Evolutionary conservation across 2,113 vertebrate species (phyloP), one percentile per base, ranked within the genome.

Genomic region (Silurus meridionalis): DNA sequence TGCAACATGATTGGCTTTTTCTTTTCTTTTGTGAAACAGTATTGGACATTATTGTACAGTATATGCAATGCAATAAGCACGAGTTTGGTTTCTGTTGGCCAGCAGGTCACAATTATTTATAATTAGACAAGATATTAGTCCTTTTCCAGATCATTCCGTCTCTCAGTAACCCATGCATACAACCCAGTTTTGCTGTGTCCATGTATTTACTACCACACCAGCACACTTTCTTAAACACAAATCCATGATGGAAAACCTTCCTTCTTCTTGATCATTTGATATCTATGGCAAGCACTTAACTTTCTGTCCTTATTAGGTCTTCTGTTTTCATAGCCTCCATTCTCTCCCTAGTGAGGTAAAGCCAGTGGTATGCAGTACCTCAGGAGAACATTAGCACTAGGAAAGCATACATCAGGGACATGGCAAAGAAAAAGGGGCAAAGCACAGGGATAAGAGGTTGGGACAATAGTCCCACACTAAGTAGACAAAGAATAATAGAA

Each of bases 401-500:
- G 92, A 90, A 87, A 91, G 89, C 88, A 93, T 93, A 89, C 69
- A 93, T 94, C 92, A 93, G 90, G 92, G 87, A 88, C 87, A 90
- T 89, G 91, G 92, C 37, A 60, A 48, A 52, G 46, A 66, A 66
- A 52, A 85, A 66, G 88, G 88, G 91, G 91, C 74, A 89, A 72
- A 88, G 89, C 78, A 88, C 87, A 83, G 91, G 90, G 91, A 93
- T 83, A 86, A 63, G 74, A 81, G 84, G 61, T 90, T 86, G 89
- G 63, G 88, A 91, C 91, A 90, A 87, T 90, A 67, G 91, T 90
- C 86, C 80, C 88, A 92, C 90, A 91, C 91, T 90, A 91, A 80
- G 87, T 86, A 92, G 90, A 87, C 84, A 93, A 89, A 93, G 91
- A 94, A 88, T 93, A 94, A 92, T 91, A 91, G 88, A 89, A 91